These are phyloP conservation scores for Neodiprion fabricii DNA, from an alignment of 1,140 invertebrate genomes.

Conservation along the genomic window DNA sequence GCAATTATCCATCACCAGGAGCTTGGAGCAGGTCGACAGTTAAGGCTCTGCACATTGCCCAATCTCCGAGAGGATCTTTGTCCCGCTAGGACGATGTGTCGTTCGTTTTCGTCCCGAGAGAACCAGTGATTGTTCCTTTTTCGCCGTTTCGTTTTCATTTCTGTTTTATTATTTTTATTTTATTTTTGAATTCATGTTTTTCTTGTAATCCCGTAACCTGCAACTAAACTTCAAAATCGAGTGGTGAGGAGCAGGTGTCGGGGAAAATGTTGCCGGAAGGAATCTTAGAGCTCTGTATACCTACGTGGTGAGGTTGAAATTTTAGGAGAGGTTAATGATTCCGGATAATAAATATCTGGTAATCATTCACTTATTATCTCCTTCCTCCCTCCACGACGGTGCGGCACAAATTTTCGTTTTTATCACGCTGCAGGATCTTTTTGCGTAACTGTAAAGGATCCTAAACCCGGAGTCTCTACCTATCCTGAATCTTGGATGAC, in stretches of 20 bases:
- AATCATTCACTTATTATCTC: not conserved
- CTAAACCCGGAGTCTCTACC: constrained; percentile 14
- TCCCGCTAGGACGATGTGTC: too few relatives aligned
- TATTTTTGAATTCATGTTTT: not conserved
- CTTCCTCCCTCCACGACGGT: not conserved
- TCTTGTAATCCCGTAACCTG: too few relatives aligned
- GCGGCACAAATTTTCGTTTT: constrained; percentile 4
- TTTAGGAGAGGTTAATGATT: not conserved
- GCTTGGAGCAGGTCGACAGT: too few relatives aligned
- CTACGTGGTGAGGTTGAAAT: not conserved
- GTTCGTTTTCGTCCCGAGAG: too few relatives aligned
- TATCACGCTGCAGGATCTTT: constrained; percentile 19
- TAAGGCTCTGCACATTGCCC: too few relatives aligned
- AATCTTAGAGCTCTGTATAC: too few relatives aligned
- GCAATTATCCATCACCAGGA: too few relatives aligned
- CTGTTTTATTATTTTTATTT: not conserved
- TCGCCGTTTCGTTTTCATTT: not conserved
- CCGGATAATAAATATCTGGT: constrained; percentile 2
- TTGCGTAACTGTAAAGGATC: constrained; percentile 47
- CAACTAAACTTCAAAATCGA: too few relatives aligned
- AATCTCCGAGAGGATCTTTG: too few relatives aligned
- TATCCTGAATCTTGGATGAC: constrained; percentile 40
- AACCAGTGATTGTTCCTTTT: too few relatives aligned
- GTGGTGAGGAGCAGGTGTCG: too few relatives aligned
- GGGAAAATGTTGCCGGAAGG: too few relatives aligned